Evolutionary conservation across 2,888 invertebrate species (phyloP), one percentile per base, ranked within the genome.

Genomic region (Caenorhabditis angaria): DNA sequence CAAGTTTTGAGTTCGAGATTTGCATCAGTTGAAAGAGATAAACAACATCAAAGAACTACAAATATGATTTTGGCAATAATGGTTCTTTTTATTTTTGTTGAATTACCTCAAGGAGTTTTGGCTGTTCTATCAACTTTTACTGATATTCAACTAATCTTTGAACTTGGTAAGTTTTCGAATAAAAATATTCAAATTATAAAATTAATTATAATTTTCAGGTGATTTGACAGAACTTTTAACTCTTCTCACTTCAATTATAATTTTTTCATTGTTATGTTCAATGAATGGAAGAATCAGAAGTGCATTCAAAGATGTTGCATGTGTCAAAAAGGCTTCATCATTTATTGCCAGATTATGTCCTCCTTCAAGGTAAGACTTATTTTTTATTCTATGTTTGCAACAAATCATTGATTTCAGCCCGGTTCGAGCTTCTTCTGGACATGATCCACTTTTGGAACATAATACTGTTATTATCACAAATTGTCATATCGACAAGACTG

Each of bases 181-280:
- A 14, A 54, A 8, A 18, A 54, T 20, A 53, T 25, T 47, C 24
- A 24, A 41, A n/a, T 61, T 61, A 18, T 20, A n/a, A 63, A 41
- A 22, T 55, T 18, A 54, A 24, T 24, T 18, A 48, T 22, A 22
- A 10, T 22, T 56, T 71, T n/a, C 61, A 76, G 78, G 78, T 12
- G 85, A 85, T 64, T 66, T 85, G 27, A 82, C 81, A 61, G 85
- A 85, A 64, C 74, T 84, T 70, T 65, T 84, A 35, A 85, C 85
- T 14, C 70, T 85, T 20, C 78, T 85, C 32, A 82, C 82, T 3
- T 80, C 82, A 28, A 85, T 83, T 58, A 66, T 84, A 18, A 85
- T 85, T 28, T 85, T 85, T 64, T 82, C 77, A 4, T 61, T 84
- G 2, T 80, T 85, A 50, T 84, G 83, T 63, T 69, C 78, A 6